Conservation (phyloP, 1,140 invertebrate species). For the Sogatella furcifera region DNA sequence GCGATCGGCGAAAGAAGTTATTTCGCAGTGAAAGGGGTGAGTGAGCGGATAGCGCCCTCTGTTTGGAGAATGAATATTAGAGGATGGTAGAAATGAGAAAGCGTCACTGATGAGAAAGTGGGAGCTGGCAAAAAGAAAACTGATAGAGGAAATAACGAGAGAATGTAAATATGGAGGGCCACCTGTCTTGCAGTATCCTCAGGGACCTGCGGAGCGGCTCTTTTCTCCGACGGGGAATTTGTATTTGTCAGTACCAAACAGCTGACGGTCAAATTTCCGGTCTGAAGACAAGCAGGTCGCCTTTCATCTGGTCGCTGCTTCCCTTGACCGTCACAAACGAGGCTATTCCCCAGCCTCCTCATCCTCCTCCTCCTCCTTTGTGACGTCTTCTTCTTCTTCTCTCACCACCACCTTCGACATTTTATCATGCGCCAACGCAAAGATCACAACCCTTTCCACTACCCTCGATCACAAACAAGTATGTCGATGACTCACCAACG, state of each 20-base stretch:
- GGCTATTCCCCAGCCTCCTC: background rate
- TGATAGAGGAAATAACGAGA: background rate
- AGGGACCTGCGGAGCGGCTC: background rate
- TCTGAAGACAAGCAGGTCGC: slow-evolving; percentile 12
- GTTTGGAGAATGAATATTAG: too few relatives aligned
- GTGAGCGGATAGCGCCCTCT: too few relatives aligned
- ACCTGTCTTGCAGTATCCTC: background rate
- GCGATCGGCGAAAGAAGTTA: too few relatives aligned
- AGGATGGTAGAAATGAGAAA: background rate
- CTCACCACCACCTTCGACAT: too few relatives aligned
- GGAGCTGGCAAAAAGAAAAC: background rate
- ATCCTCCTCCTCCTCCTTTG: background rate
- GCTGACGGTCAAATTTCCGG: slow-evolving; percentile 17
- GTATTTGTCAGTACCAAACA: slow-evolving; percentile 14
- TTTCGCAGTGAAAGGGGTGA: too few relatives aligned
- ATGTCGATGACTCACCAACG: too few relatives aligned
- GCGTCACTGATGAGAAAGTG: background rate
- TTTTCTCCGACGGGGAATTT: slow-evolving; percentile 11
- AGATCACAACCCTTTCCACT: too few relatives aligned
- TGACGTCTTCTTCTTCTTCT: background rate
- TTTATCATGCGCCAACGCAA: too few relatives aligned
- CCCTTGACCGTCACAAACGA: slow-evolving; percentile 4
- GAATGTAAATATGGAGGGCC: background rate
- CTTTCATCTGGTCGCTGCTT: slow-evolving; percentile 9
- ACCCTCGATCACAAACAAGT: too few relatives aligned